Percentiles rank a stretch among this genome's conserved stretches.
phyloP scores from a whole-genome alignment of 92 coral and sea anemone genomes.

The Palythoa grandiflora region DNA sequence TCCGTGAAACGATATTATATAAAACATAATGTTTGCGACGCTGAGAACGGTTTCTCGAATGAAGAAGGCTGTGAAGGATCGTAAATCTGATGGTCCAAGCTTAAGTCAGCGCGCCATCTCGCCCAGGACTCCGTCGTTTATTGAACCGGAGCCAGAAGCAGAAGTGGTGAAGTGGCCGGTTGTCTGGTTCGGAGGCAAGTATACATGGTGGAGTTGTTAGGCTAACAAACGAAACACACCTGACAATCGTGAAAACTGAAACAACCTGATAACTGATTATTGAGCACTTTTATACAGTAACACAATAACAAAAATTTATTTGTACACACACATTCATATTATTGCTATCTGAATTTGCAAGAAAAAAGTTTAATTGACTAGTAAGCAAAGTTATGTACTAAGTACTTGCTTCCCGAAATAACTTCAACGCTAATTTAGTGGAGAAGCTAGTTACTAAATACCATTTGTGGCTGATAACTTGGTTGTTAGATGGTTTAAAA shows the following conservation, averaged over 20 bases:
- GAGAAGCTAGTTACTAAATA: too few relatives aligned
- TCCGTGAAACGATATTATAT: not conserved
- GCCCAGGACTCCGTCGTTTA: constrained; percentile 60
- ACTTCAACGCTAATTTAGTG: too few relatives aligned
- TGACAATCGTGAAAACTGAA: not conserved
- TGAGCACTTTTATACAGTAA: too few relatives aligned
- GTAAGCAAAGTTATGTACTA: too few relatives aligned
- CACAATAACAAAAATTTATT: too few relatives aligned
- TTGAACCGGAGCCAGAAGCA: constrained; percentile 62
- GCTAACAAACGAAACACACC: constrained; percentile 2
- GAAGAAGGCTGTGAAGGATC: constrained; percentile 76
- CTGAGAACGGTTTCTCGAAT: constrained; percentile 83
- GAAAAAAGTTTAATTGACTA: too few relatives aligned
- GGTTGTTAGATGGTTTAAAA: too few relatives aligned
- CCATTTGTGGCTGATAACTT: too few relatives aligned
- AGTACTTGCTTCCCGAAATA: too few relatives aligned
- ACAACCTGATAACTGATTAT: not conserved
- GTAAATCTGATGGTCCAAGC: constrained; percentile 38
- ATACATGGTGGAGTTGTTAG: constrained; percentile 42
- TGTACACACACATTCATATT: too few relatives aligned
- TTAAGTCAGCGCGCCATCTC: constrained; percentile 72
- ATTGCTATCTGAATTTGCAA: too few relatives aligned
- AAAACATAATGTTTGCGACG: constrained; percentile 78
- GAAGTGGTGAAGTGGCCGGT: constrained; percentile 66
- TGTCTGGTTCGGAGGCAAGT: constrained; percentile 85